These are phyloP conservation scores for Pangasianodon hypophthalmus DNA, from an alignment of 2,113 vertebrate genomes.

Conservation along the genomic window DNA sequence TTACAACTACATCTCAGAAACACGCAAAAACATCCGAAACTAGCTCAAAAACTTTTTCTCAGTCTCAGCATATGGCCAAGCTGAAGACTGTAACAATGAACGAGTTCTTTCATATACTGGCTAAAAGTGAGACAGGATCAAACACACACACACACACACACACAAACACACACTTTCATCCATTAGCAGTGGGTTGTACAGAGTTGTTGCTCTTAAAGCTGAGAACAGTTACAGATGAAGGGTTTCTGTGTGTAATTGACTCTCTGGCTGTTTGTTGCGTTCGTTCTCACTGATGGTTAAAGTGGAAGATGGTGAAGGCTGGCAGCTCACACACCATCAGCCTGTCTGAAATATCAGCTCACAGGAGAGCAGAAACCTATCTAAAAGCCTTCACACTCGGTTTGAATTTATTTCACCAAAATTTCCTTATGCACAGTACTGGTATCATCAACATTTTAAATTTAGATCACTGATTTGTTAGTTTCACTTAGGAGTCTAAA, in stretches of 20 bases:
- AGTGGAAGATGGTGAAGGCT: neutral
- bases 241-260: neutral
- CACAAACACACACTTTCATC: neutral
- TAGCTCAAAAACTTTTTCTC: neutral
- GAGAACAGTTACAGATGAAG: neutral
- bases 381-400: neutral
- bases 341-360: neutral
- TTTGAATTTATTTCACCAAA: neutral
- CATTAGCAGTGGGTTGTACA: constrained; percentile 8
- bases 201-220: neutral
- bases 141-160: constrained; percentile 18
- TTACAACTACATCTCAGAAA: neutral
- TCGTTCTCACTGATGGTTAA: constrained; percentile 16
- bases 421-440: neutral
- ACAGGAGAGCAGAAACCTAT: neutral
- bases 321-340: neutral
- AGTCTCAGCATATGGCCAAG: neutral
- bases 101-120: neutral
- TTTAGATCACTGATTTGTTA: neutral
- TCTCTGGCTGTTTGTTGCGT: constrained; percentile 8
- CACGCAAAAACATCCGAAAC: neutral
- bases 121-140: neutral
- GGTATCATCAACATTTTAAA: neutral
- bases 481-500: neutral
- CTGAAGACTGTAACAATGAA: neutral